A percentile compares a stretch with the other conserved stretches of the same genome.
Conservation (phyloP, 53 echinoderm and acorn worm species). For the Hippasteria phrygiana region DNA sequence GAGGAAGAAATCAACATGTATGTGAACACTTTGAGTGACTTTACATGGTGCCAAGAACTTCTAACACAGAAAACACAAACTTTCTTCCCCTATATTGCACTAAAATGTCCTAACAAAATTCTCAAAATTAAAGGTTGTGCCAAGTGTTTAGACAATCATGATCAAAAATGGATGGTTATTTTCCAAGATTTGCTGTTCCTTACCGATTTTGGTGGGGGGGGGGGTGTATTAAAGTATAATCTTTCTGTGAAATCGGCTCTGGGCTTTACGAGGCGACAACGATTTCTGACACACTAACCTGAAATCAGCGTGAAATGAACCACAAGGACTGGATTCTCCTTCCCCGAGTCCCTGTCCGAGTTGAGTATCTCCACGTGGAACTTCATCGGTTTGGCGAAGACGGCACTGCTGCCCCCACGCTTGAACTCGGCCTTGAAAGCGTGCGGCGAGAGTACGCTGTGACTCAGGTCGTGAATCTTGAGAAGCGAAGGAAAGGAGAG, state of each 20-base stretch:
- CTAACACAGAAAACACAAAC: no score
- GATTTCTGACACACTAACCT: constrained; percentile 60
- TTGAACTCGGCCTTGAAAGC: constrained; percentile 90
- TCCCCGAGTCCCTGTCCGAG: constrained; percentile 77
- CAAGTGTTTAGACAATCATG: no score
- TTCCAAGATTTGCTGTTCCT: no score
- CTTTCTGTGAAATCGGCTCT: background rate
- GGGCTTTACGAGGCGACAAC: background rate
- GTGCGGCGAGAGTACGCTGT: constrained; percentile 91
- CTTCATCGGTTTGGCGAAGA: constrained; percentile 95
- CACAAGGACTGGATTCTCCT: constrained; percentile 78
- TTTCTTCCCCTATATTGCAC: no score
- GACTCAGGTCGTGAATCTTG: constrained; percentile 92
- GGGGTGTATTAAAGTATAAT: background rate
- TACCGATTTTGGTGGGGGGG: constrained; percentile 71
- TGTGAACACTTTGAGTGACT: no score
- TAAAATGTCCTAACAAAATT: no score
- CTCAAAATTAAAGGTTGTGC: no score
- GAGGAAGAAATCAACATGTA: no score
- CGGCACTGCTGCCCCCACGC: constrained; percentile 89
- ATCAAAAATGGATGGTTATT: no score
- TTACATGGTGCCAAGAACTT: no score
- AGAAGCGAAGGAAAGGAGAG: background rate
- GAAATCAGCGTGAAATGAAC: constrained; percentile 91
- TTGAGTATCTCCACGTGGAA: constrained; percentile 95